These are phyloP conservation scores for Meloidogyne floridensis DNA, from an alignment of 1,140 invertebrate genomes.

Conservation along the genomic window DNA sequence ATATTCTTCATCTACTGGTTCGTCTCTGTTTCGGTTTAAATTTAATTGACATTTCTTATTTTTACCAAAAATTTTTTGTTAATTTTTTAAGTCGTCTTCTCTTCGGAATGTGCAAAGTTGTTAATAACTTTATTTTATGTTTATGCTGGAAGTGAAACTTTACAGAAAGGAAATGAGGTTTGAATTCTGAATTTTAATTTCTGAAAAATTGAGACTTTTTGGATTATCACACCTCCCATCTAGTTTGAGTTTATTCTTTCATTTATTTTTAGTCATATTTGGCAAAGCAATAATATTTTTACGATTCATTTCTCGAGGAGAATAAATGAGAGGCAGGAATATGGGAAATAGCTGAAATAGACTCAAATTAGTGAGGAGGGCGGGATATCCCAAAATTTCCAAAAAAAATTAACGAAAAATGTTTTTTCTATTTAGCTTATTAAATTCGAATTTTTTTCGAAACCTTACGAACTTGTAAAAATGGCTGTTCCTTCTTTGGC, in stretches of 20 bases:
- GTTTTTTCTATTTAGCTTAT: conserved; percentile 42
- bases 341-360: too few species aligned
- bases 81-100: conserved; percentile 52
- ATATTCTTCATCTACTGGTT: conserved; percentile 31
- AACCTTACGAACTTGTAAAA: conserved; percentile 58
- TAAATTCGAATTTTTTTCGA: conserved; percentile 54
- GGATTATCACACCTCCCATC: too few species aligned
- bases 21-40: not conserved
- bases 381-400: too few species aligned
- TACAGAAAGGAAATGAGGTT: conserved; percentile 21
- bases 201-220: not conserved
- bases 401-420: too few species aligned
- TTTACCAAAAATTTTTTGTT: not conserved
- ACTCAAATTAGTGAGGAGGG: too few species aligned
- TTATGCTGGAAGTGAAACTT: conserved; percentile 38
- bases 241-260: conserved; percentile 11
- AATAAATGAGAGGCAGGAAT: too few species aligned
- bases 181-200: conserved; percentile 10
- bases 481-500: conserved; percentile 64
- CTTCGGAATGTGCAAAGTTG: conserved; percentile 57
- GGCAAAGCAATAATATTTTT: too few species aligned
- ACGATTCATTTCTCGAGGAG: too few species aligned
- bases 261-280: not conserved
- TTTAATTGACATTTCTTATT: not conserved
- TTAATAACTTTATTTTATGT: conserved; percentile 54